Evolutionary conservation across 2,888 invertebrate species (phyloP).

Genomic region (Argyresthia goedartella): DNA sequence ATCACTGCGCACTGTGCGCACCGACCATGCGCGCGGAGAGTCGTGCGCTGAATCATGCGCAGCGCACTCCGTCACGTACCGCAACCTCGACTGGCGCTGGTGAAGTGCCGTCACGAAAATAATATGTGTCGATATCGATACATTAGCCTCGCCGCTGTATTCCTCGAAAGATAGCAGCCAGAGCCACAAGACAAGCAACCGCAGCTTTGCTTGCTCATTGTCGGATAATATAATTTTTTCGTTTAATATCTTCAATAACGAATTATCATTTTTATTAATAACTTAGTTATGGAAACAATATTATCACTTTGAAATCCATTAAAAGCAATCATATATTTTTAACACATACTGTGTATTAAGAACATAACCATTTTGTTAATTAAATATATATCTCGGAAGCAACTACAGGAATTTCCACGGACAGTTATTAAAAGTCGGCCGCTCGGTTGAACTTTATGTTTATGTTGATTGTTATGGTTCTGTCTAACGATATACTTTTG

Average conservation of each 20-base stretch:
- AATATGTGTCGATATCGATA: neutral
- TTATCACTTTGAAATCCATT: too few relatives aligned
- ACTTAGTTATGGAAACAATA: too few relatives aligned
- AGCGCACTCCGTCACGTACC: conserved; percentile 46
- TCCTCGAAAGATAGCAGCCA: neutral
- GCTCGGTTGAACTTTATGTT: neutral
- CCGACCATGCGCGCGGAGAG: neutral
- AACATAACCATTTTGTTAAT: too few relatives aligned
- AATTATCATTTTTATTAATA: too few relatives aligned
- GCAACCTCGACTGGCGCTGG: conserved; percentile 48
- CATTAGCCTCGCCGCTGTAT: conserved; percentile 17
- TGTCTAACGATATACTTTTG: neutral
- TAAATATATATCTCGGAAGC: conserved; percentile 2
- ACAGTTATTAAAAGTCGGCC: conserved; percentile 21
- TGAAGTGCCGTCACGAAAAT: conserved; percentile 15
- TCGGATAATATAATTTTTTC: too few relatives aligned
- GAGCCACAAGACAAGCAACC: too few relatives aligned
- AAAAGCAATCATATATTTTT: too few relatives aligned
- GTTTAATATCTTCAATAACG: too few relatives aligned
- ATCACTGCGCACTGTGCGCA: conserved; percentile 17
- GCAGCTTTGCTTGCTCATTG: too few relatives aligned
- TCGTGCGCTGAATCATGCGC: conserved; percentile 48
- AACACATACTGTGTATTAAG: too few relatives aligned
- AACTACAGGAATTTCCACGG: conserved; percentile 34
- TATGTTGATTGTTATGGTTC: neutral